These are phyloP conservation scores for Noctua comes DNA, from an alignment of 2,888 invertebrate species.

Conservation along the genomic window DNA sequence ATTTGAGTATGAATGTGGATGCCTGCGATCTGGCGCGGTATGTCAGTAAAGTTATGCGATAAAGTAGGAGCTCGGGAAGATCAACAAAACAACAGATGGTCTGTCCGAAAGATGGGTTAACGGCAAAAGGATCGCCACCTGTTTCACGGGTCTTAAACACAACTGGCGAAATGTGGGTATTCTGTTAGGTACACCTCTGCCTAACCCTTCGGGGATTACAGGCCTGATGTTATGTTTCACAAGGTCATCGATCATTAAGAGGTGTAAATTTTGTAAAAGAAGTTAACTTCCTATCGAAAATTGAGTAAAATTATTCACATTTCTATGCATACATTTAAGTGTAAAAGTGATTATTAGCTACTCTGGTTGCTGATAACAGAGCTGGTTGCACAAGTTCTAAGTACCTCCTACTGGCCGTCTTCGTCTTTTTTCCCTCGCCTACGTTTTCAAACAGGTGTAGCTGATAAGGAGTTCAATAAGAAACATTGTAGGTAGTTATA, in stretches of 20 bases:
- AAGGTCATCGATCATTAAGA: not conserved
- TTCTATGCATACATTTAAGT: slow-evolving; percentile 17
- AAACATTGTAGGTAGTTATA: slow-evolving; percentile 22
- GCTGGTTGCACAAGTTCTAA: slow-evolving; percentile 27
- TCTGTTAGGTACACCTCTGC: not conserved
- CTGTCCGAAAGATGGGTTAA: no score
- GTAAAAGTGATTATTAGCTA: slow-evolving; percentile 22
- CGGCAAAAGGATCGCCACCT: no score
- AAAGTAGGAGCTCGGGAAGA: not conserved
- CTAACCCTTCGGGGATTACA: not conserved
- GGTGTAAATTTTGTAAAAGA: not conserved
- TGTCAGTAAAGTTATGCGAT: not conserved
- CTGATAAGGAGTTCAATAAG: slow-evolving; percentile 44
- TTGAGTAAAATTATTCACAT: slow-evolving; percentile 11
- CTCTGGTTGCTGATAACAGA: slow-evolving; percentile 32
- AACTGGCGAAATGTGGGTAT: not conserved
- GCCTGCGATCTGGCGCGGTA: not conserved
- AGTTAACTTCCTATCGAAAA: not conserved
- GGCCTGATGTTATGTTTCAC: not conserved
- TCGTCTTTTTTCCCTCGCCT: slow-evolving; percentile 26
- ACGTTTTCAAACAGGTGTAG: slow-evolving; percentile 30
- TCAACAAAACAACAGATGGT: no score
- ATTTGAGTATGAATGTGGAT: not conserved
- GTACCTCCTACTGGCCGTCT: slow-evolving; percentile 1
- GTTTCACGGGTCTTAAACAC: not conserved